Conservation (phyloP, 2,113 vertebrate genomes). For the Procapra przewalskii region DNA sequence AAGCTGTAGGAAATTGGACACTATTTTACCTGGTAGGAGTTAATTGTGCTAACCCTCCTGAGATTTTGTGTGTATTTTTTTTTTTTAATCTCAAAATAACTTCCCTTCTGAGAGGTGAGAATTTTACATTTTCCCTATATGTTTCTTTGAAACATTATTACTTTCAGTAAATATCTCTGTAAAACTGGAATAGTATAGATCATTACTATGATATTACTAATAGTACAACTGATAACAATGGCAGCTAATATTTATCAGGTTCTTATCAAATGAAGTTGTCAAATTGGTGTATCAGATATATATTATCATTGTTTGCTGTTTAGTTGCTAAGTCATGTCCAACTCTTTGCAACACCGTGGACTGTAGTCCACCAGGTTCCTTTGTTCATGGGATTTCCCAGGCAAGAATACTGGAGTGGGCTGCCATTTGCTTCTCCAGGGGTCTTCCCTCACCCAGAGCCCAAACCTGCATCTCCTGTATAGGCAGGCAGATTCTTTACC, state of each 20-base stretch:
- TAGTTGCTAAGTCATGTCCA: neutral
- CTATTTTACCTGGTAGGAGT: conserved; percentile 27
- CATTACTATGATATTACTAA: no score
- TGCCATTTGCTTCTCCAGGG: neutral
- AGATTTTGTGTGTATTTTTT: neutral
- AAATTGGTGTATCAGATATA: neutral
- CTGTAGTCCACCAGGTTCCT: neutral
- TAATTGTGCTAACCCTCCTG: conserved; percentile 16
- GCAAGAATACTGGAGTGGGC: neutral
- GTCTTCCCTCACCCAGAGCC: neutral
- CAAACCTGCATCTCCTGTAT: rapidly evolving
- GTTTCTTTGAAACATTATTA: neutral
- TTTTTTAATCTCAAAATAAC: conserved; percentile 30
- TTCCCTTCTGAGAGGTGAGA: neutral
- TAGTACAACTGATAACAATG: neutral
- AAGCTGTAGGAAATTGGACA: neutral
- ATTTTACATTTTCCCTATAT: neutral
- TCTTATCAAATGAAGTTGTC: neutral
- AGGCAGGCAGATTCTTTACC: neutral
- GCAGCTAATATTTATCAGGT: neutral
- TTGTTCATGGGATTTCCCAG: neutral
- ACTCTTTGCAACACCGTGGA: rapidly evolving
- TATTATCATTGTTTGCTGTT: neutral
- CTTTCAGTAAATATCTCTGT: neutral
- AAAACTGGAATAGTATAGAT: neutral